Percentiles rank a stretch among this genome's conserved stretches.
phyloP scores from a whole-genome alignment of 1,140 invertebrate genomes.

The Planococcus citri region DNA sequence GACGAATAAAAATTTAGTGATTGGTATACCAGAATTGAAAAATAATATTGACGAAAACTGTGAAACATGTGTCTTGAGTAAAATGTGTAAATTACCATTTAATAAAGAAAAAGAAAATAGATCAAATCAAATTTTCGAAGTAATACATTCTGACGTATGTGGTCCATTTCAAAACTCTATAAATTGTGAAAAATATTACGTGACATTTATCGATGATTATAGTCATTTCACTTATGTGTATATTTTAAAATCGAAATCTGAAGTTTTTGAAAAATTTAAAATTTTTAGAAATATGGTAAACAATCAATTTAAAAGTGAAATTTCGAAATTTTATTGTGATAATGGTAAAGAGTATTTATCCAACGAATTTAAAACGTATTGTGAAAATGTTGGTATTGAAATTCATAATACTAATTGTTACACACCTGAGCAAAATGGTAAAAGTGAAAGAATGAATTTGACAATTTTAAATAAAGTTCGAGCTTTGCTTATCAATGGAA shows the following conservation, averaged over 20 bases:
- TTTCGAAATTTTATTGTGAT: conserved; percentile 24
- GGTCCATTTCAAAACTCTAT: conserved; percentile 32
- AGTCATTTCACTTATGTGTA: conserved; percentile 28
- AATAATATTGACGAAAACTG: not conserved
- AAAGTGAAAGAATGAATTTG: conserved; percentile 30
- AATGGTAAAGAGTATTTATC: conserved; percentile 28
- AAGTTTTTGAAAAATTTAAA: conserved; percentile 29
- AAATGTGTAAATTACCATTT: conserved; percentile 3
- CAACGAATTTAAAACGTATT: conserved; percentile 19
- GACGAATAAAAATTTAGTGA: conserved; percentile 8
- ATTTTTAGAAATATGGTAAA: conserved; percentile 24
- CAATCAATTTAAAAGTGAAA: conserved; percentile 12
- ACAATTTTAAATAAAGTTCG: conserved; percentile 23
- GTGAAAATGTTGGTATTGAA: conserved; percentile 30
- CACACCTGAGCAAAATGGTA: conserved; percentile 33
- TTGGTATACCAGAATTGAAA: conserved; percentile 3
- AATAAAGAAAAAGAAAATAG: not conserved
- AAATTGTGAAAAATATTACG: conserved; percentile 29
- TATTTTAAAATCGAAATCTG: conserved; percentile 33
- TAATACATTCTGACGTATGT: conserved; percentile 33
- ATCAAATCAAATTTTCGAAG: conserved; percentile 28
- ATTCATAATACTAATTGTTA: conserved; percentile 30
- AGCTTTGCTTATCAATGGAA: conserved; percentile 8
- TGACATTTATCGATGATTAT: conserved; percentile 30
- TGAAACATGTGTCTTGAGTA: conserved; percentile 17